A percentile compares a stretch with the other conserved stretches of the same genome.
Evolutionary conservation across 2,113 vertebrate genomes (phyloP).

Genomic region (Pelmatolapia mariae): DNA sequence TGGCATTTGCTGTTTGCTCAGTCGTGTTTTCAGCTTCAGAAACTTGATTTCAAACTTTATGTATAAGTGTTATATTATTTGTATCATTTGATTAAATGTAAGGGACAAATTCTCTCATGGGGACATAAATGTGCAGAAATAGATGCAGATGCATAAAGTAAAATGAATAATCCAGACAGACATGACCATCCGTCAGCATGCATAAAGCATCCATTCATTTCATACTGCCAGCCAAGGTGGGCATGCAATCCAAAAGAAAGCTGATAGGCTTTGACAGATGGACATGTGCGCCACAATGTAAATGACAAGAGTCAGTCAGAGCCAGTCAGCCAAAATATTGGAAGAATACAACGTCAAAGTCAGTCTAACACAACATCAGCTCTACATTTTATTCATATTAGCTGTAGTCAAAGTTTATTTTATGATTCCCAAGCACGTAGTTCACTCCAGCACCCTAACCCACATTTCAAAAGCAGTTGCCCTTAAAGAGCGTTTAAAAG

Average conservation of each 20-base stretch:
- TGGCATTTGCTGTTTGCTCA: slow-evolving; percentile 43
- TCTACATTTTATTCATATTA: slow-evolving; percentile 4
- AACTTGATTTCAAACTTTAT: slow-evolving; percentile 15
- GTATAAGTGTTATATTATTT: background rate
- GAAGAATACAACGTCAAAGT: slow-evolving; percentile 36
- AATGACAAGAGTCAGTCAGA: slow-evolving; percentile 27
- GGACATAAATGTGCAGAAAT: background rate
- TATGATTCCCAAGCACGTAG: background rate
- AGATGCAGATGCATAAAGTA: background rate
- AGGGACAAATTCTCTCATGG: background rate
- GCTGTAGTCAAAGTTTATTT: background rate
- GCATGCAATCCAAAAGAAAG: slow-evolving; percentile 7
- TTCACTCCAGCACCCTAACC: background rate
- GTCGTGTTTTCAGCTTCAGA: background rate
- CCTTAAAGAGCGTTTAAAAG: background rate
- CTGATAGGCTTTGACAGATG: slow-evolving; percentile 30
- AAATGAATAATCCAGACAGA: slow-evolving; percentile 28
- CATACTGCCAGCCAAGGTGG: background rate
- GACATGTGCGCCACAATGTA: background rate
- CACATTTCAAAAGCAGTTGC: background rate
- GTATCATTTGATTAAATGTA: background rate
- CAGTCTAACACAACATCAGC: slow-evolving; percentile 23
- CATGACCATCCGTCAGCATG: background rate
- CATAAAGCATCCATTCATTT: slow-evolving; percentile 40
- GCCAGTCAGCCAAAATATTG: slow-evolving; percentile 42